phyloP scores from a whole-genome alignment of 2,888 invertebrate species.

The Megastigmus dorsalis region DNA sequence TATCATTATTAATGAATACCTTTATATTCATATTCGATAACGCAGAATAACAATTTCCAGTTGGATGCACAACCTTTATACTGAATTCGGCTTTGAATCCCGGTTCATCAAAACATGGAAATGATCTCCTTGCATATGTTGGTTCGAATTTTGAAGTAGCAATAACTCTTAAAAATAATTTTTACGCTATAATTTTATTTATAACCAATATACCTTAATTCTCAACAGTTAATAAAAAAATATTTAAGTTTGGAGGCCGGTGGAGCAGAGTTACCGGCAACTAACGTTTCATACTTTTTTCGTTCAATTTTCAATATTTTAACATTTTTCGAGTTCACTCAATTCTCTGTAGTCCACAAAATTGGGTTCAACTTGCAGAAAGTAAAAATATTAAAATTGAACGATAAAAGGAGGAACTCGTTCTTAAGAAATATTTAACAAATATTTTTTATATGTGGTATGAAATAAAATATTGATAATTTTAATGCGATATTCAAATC shows the following conservation, averaged over 20 bases:
- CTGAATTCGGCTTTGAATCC: constrained; percentile 91
- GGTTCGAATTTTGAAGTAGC: constrained; percentile 97
- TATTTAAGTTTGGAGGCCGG: too few species aligned
- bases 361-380: too few species aligned
- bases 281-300: too few species aligned
- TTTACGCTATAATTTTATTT: too few species aligned
- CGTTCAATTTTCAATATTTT: too few species aligned
- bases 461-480: background rate
- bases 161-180: constrained; percentile 80
- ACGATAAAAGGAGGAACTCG: background rate
- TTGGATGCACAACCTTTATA: constrained; percentile 85
- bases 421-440: background rate
- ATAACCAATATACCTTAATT: too few species aligned
- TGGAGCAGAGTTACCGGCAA: too few species aligned
- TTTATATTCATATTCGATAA: constrained; percentile 90
- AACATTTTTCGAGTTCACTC: too few species aligned
- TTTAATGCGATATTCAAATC: too few species aligned
- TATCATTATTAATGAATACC: too few species aligned
- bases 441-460: constrained; percentile 6
- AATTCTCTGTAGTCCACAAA: too few species aligned
- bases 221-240: too few species aligned
- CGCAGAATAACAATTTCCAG: constrained; percentile 81
- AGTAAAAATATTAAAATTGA: constrained; percentile 1
- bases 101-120: constrained; percentile 97
- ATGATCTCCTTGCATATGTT: constrained; percentile 93